phyloP scores from a whole-genome alignment of 2,888 invertebrate genomes.

The Dryadula phaetusa region DNA sequence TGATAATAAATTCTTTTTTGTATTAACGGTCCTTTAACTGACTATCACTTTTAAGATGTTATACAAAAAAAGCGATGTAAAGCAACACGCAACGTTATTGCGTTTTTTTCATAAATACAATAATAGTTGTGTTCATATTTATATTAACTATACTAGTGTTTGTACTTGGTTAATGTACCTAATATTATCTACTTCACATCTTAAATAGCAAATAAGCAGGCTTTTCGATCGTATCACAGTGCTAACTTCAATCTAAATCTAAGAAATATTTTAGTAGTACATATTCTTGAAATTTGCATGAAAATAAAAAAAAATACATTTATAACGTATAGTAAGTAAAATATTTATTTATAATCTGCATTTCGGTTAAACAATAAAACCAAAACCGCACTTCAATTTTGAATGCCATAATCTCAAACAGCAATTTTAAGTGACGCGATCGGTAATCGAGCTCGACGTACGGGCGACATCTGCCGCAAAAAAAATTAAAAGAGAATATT shows the following conservation, averaged over 20 bases:
- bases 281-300: not conserved
- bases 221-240: not conserved
- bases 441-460: conserved; percentile 74
- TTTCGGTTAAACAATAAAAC: conserved; percentile 24
- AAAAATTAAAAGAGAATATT: conserved; percentile 71
- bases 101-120: not conserved
- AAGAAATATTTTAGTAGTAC: not conserved
- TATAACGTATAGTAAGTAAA: not conserved
- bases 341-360: not conserved
- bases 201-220: too few species aligned
- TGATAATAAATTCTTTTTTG: conserved; percentile 54
- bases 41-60: not conserved
- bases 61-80: not conserved
- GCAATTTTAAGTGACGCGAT: conserved; percentile 70
- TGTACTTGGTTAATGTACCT: not conserved
- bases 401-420: conserved; percentile 73
- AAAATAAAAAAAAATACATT: too few species aligned
- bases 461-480: conserved; percentile 69
- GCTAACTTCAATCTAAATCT: too few species aligned
- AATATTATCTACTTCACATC: not conserved
- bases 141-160: not conserved
- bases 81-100: not conserved
- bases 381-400: conserved; percentile 48
- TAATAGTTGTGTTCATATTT: not conserved
- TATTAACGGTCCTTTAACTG: conserved; percentile 31